Evolutionary conservation across 2,797 vertebrate species (phyloP).

Genomic region (Cossypha dichroa): DNA sequence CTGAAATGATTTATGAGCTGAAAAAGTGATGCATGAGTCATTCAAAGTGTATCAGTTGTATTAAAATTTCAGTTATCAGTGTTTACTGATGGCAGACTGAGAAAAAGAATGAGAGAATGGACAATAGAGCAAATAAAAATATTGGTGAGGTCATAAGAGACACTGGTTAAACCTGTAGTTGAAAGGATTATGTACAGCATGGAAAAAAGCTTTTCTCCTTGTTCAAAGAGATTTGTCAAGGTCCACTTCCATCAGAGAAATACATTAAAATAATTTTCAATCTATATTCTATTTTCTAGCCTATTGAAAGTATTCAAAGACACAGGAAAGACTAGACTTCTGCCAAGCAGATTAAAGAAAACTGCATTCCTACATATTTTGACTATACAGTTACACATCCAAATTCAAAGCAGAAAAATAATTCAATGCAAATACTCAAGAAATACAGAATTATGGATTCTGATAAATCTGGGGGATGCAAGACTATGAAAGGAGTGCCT

Average conservation of each 20-base stretch:
- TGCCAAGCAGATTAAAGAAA: slow-evolving; percentile 1
- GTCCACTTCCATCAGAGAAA: slow-evolving; percentile 1
- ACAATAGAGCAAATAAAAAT: neutral
- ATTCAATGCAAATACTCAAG: neutral
- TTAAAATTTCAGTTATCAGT: neutral
- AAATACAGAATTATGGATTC: neutral
- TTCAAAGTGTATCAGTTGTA: neutral
- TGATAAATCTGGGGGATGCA: neutral
- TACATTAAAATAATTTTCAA: slow-evolving; percentile 43
- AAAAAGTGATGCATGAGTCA: neutral
- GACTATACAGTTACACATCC: neutral
- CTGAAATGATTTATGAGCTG: neutral
- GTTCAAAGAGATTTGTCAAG: slow-evolving; percentile 18
- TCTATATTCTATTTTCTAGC: slow-evolving; percentile 53
- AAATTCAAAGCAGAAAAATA: slow-evolving; percentile 31
- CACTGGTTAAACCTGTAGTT: neutral
- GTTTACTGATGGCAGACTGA: neutral
- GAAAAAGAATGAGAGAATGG: neutral
- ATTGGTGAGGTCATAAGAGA: neutral
- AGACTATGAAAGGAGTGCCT: slow-evolving; percentile 87
- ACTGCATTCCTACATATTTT: neutral
- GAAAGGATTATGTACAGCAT: slow-evolving; percentile 22
- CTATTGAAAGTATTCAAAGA: slow-evolving; percentile 22
- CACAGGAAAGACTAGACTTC: neutral
- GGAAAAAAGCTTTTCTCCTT: slow-evolving; percentile 43